Percentiles rank a stretch among this genome's conserved stretches.
Evolutionary conservation across 2,797 vertebrate species (phyloP).

Genomic region (Esox masquinongy): DNA sequence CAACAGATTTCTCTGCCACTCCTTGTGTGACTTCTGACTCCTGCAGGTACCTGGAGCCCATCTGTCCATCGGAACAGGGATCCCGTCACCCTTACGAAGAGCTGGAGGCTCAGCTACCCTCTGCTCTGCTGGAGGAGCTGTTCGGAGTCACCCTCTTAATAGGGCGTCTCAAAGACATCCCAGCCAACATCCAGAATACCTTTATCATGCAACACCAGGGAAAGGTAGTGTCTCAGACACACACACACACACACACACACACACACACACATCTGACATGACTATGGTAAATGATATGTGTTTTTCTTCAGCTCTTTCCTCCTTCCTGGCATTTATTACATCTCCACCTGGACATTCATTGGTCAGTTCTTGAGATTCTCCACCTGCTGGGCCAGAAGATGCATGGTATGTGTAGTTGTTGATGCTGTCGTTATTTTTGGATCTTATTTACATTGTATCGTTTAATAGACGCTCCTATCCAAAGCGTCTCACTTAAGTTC

Average conservation of each 20-base stretch:
- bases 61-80: constrained; percentile 50
- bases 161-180: constrained; percentile 84
- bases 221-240: constrained; percentile 76
- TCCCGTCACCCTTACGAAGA: constrained; percentile 79
- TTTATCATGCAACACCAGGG: constrained; percentile 86
- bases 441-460: too few species aligned
- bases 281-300: background rate
- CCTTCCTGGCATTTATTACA: constrained; percentile 96
- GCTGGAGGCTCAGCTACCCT: constrained; percentile 84
- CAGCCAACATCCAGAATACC: constrained; percentile 77
- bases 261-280: background rate
- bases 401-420: constrained; percentile 71
- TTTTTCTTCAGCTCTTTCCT: constrained; percentile 80
- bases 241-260: background rate
- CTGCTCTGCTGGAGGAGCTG: constrained; percentile 86
- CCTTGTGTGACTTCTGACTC: constrained; percentile 20
- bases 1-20: background rate
- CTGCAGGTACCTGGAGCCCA: constrained; percentile 72
- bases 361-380: constrained; percentile 91
- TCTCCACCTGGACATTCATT: constrained; percentile 91
- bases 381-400: constrained; percentile 87
- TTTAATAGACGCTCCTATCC: background rate
- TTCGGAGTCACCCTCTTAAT: constrained; percentile 82
- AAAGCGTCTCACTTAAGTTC: background rate
- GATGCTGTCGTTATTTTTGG: background rate